Conservation (phyloP, 92 coral and sea anemone species). For the Galaxea fascicularis region DNA sequence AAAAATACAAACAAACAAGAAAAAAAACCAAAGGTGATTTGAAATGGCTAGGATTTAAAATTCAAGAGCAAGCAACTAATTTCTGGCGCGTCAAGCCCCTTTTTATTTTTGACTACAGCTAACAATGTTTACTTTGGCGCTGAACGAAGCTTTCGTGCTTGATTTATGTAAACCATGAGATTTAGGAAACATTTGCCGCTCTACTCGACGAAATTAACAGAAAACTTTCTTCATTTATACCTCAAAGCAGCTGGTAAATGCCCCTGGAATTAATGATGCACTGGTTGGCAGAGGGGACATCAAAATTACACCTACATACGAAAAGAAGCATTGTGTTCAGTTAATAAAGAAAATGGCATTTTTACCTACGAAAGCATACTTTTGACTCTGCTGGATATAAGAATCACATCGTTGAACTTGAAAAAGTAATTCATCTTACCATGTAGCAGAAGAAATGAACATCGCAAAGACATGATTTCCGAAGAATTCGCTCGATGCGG, state of each 20-base stretch:
- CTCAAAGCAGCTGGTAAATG: constrained; percentile 23
- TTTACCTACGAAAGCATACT: neutral
- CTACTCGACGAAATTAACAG: no score
- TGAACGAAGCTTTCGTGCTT: neutral
- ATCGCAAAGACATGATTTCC: neutral
- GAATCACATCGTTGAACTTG: neutral
- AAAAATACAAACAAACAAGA: no score
- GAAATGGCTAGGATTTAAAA: neutral
- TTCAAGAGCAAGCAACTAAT: neutral
- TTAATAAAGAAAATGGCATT: no score
- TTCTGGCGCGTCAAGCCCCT: constrained; percentile 1
- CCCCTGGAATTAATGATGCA: neutral
- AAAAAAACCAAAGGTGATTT: neutral
- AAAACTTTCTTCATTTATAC: neutral
- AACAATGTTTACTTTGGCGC: constrained; percentile 22
- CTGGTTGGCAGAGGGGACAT: neutral
- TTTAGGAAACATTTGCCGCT: neutral
- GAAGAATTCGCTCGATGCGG: neutral
- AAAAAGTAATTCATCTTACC: constrained; percentile 9
- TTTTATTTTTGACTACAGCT: no score
- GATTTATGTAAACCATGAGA: neutral
- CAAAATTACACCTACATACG: neutral
- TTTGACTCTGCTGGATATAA: neutral
- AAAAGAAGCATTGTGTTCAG: neutral
- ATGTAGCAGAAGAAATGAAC: neutral